These are phyloP conservation scores for Germaria angustata DNA, from an alignment of 2,888 invertebrate species.

Conservation along the genomic window DNA sequence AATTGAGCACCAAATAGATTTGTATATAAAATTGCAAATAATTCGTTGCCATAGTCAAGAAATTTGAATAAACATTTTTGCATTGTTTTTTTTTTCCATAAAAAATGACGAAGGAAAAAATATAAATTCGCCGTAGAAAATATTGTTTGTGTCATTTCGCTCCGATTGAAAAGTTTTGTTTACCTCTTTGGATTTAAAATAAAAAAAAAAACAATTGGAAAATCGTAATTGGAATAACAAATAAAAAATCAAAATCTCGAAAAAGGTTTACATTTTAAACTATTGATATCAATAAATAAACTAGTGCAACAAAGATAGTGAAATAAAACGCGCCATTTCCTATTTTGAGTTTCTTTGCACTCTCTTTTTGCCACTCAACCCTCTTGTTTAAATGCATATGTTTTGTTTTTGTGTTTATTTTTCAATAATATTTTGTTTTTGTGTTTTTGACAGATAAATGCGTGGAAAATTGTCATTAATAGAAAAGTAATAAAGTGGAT, in stretches of 20 bases:
- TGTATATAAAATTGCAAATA: slow-evolving; percentile 3
- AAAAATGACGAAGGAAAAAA: slow-evolving; percentile 69
- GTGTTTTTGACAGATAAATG: slow-evolving; percentile 64
- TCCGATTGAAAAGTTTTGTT: slow-evolving; percentile 70
- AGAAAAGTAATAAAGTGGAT: slow-evolving; percentile 42
- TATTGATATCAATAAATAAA: background rate
- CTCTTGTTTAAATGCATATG: slow-evolving; percentile 58
- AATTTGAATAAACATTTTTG: slow-evolving; percentile 31
- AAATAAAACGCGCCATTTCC: slow-evolving; percentile 72
- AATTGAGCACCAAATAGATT: background rate
- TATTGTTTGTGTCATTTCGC: slow-evolving; percentile 53
- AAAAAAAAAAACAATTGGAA: background rate
- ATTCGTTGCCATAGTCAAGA: background rate
- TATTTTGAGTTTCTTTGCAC: slow-evolving; percentile 40
- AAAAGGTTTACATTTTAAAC: no score
- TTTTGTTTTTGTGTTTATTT: slow-evolving; percentile 54
- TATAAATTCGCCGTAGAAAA: slow-evolving; percentile 74
- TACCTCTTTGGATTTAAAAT: slow-evolving; percentile 51
- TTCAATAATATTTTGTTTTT: slow-evolving; percentile 14
- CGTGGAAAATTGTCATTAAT: slow-evolving; percentile 62
- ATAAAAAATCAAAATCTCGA: no score
- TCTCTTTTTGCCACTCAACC: slow-evolving; percentile 60
- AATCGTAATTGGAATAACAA: no score
- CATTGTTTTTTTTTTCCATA: slow-evolving; percentile 71
- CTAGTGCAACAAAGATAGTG: background rate